phyloP scores from a whole-genome alignment of 2,113 vertebrate species.

The Pygoscelis antarcticus region DNA sequence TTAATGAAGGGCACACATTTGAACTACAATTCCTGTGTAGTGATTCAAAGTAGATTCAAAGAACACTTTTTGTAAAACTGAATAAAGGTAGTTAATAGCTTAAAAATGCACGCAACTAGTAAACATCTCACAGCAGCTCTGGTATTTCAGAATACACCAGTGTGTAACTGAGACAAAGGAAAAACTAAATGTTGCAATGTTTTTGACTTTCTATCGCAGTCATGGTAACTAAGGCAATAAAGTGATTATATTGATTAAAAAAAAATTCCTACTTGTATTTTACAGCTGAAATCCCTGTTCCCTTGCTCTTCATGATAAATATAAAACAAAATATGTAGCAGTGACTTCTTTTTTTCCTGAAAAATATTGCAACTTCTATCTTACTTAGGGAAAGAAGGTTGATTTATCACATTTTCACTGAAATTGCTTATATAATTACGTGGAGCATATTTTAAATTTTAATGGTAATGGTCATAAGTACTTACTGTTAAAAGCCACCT shows the following conservation, averaged over 20 bases:
- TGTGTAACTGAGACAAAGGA: neutral
- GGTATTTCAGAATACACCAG: neutral
- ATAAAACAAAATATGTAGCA: neutral
- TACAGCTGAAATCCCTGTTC: neutral
- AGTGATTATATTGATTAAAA: neutral
- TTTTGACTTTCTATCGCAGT: neutral
- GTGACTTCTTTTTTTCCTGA: neutral
- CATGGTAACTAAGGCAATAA: neutral
- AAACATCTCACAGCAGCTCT: neutral
- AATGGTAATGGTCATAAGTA: neutral
- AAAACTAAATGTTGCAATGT: neutral
- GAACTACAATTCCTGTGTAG: neutral
- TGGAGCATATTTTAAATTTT: neutral
- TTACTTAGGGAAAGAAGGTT: neutral
- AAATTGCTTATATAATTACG: neutral
- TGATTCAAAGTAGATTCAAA: neutral
- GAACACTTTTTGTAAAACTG: neutral
- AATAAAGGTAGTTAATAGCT: neutral
- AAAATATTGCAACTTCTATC: neutral
- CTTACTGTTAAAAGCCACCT: neutral
- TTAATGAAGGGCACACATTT: neutral
- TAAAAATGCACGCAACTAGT: neutral
- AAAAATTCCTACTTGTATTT: neutral
- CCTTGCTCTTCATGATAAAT: neutral
- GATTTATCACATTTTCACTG: neutral